Base-by-base conservation (phyloP, 1,140 invertebrate species). In the Andricus grossulariae region DNA sequence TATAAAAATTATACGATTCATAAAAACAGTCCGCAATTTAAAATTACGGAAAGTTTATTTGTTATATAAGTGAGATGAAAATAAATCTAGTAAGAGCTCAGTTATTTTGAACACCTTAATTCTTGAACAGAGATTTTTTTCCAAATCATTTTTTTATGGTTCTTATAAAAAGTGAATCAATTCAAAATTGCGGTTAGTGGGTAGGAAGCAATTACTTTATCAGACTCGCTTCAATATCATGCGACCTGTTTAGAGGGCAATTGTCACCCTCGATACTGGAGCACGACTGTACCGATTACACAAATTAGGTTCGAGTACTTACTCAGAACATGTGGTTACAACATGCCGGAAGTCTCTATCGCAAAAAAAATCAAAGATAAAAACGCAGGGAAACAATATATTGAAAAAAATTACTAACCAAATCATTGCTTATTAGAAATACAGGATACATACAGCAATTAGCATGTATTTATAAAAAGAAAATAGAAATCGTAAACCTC, bases 201-300 rank as follows among this genome's bases (percentile, higher is more conserved):
- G 51, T 8, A 72, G 75, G 39, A 71, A 71, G 74, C 74, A 71
- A 77, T 77, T 77, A 77, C 71, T 72, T 72, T 72, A 72, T 75
- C 70, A 25, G n/a, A 75, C 74, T 54, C 18, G 71, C 50, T 51
- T 52, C 75, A 71, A 72, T 72, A 77, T 57, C 70, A 57, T 55
- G 66, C 72, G 75, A 77, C 75, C 75, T 77, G 75, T 71, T n/a
- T 73, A 77, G 71, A 72, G 70, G 71, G 21, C 75, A 77, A 77
- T 77, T 77, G 75, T 60, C 75, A 49, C 71, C 75, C 75, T 54
- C 21, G 66, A 77, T 72, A 55, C 25, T 25, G 75, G 51, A 55
- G 32, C 71, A 16, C 70, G 70, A 77, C 51, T 72, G 75, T 66
- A 49, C 71, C 51, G 50, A 77, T 76, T 76, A 76, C 60, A 72